Evolutionary conservation across 2,888 invertebrate genomes (phyloP).

Genomic region (Dicycla oo): DNA sequence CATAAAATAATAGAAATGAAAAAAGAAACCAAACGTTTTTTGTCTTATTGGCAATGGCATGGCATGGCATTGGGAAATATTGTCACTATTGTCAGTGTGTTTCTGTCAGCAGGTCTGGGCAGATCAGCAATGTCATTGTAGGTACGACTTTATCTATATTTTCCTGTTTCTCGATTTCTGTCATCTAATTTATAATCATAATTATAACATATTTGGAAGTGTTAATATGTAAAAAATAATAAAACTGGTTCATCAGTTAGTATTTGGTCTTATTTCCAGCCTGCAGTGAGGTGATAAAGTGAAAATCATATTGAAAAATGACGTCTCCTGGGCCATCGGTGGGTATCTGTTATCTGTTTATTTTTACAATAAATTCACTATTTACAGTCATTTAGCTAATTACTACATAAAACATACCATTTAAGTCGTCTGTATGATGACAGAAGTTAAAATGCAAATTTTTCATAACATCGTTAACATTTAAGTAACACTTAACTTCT

Average conservation of each 20-base stretch:
- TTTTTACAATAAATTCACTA: constrained; percentile 1
- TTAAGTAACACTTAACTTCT: neutral
- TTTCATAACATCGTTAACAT: constrained; percentile 11
- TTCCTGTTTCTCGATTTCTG: constrained; percentile 1
- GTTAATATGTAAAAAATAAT: constrained; percentile 38
- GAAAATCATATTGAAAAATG: constrained; percentile 54
- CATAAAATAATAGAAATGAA: rapidly evolving
- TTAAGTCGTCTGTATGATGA: neutral
- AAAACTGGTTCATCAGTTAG: neutral
- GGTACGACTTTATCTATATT: neutral
- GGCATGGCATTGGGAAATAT: constrained; percentile 4
- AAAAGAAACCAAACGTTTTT: constrained; percentile 25
- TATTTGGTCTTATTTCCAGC: neutral
- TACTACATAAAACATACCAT: neutral
- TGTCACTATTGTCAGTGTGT: neutral
- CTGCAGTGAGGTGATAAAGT: neutral
- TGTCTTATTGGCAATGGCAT: constrained; percentile 37
- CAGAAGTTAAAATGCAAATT: neutral
- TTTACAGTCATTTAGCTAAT: neutral
- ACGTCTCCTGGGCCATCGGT: constrained; percentile 72
- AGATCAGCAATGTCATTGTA: neutral
- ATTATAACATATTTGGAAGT: constrained; percentile 14
- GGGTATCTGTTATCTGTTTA: constrained; percentile 52
- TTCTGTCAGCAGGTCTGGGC: neutral
- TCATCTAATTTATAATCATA: neutral